phyloP scores from a whole-genome alignment of 2,888 invertebrate species.

The Colletes collaris region DNA sequence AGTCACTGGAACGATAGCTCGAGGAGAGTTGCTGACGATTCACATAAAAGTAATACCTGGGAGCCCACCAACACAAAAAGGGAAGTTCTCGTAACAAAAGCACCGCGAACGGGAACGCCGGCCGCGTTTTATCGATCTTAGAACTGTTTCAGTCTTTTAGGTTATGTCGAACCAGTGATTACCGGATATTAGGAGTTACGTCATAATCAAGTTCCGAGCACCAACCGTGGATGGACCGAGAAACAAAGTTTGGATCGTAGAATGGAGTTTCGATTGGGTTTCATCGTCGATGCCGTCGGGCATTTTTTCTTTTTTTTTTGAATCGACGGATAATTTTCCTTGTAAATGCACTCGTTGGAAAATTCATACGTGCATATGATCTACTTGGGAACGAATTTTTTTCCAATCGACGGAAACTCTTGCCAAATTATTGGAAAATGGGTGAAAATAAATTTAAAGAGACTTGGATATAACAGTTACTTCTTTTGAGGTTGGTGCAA shows the following conservation, averaged over 20 bases:
- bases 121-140: conserved; percentile 51
- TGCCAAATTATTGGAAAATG: too few relatives aligned
- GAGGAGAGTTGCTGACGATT: conserved; percentile 43
- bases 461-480: too few relatives aligned
- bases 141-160: conserved; percentile 30
- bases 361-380: too few relatives aligned
- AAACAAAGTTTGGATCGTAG: conserved; percentile 36
- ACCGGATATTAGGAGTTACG: conserved; percentile 57
- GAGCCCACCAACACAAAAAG: conserved; percentile 30
- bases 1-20: conserved; percentile 50
- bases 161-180: conserved; percentile 52
- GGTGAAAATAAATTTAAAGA: too few relatives aligned
- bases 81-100: conserved; percentile 40
- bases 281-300: background rate
- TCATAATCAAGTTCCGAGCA: conserved; percentile 52
- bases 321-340: background rate
- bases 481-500: too few relatives aligned
- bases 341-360: too few relatives aligned
- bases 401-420: too few relatives aligned
- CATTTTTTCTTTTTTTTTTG: conserved; percentile 5
- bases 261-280: conserved; percentile 46
- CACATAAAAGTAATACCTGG: conserved; percentile 52
- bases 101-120: conserved; percentile 20
- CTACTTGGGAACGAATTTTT: too few relatives aligned
- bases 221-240: conserved; percentile 25